Percentiles rank a stretch among this genome's conserved stretches.
phyloP scores from a whole-genome alignment of 2,888 invertebrate genomes.

The Lasioglossum zephyrum region DNA sequence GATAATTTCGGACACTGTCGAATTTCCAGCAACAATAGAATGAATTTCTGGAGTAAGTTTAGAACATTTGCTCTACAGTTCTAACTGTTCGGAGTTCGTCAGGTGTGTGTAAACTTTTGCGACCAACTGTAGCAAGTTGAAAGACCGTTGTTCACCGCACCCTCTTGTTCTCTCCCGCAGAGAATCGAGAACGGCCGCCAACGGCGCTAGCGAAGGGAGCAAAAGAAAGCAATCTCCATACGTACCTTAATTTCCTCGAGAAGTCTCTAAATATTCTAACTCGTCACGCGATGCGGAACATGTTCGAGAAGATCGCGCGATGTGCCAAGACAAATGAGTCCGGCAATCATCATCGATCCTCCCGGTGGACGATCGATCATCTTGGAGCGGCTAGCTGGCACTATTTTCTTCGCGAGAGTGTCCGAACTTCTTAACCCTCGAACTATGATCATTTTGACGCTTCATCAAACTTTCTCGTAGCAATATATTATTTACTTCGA shows the following conservation, averaged over 20 bases:
- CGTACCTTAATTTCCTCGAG: slow-evolving; percentile 22
- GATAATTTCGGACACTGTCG: not conserved
- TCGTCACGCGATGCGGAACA: slow-evolving; percentile 1
- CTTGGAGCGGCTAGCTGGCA: slow-evolving; percentile 7
- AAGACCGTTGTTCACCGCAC: not conserved
- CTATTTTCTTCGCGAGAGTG: slow-evolving; percentile 25
- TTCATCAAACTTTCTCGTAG: not conserved
- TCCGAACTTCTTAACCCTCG: slow-evolving; percentile 46
- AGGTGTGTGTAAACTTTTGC: not conserved
- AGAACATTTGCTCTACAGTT: not conserved
- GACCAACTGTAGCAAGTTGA: not conserved
- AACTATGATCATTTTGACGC: not conserved
- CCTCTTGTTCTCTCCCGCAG: not conserved
- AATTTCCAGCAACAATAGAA: not conserved
- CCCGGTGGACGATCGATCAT: slow-evolving; percentile 33
- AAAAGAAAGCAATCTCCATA: slow-evolving; percentile 4
- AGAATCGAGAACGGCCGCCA: not conserved
- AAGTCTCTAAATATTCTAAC: slow-evolving; percentile 17
- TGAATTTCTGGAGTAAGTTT: not conserved
- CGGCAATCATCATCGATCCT: slow-evolving; percentile 39
- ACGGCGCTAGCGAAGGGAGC: not conserved
- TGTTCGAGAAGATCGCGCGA: not conserved
- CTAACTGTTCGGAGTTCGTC: not conserved
- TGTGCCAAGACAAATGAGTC: slow-evolving; percentile 16
- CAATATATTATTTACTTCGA: not conserved